Evolutionary conservation across 30 jellyfish, hydroid and myxozoan species (phyloP), one percentile per base, ranked within the genome.

Genomic region (Pelagia noctiluca): DNA sequence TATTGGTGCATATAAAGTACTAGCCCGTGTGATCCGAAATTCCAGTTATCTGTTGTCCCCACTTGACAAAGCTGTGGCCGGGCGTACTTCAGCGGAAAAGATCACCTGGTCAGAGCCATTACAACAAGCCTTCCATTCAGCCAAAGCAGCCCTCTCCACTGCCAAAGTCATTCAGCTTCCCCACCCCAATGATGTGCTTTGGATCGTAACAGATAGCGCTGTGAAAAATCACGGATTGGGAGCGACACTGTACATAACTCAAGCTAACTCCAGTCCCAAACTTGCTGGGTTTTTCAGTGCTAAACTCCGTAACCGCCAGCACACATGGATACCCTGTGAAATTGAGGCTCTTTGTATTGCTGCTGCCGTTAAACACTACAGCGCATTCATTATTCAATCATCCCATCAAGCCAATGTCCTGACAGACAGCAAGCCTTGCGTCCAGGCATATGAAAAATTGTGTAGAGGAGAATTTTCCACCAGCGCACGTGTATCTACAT

Each of bases 351-450:
- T 69, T 19, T 29, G 90, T 49, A 84, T 84, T 29, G 95, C 95
- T 32, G 95, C 91, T 7, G 34, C 95, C 31, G 54, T 72, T 11
- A 28, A 37, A 63, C 89, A 84, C 63, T 72, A 70, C 36, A 74
- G 84, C 30, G 90, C 91, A 3, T 84, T 49, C 71, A 71, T 83
- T 65, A 63, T 42, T 22, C 95, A 84, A 60, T 84, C 95, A 34
- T 24, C 36, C 60, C 95, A 84, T 37, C 71, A 60, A 35, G 38
- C n/a, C n/a, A 68, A 5, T 57, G 57, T 83, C 34, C 75, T 84
- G 21, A 84, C 95, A 2, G 95, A 75, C 64, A 84, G 95, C 76
- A 73, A 75, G 72, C 95, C 95, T 16, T 84, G 91, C 57, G 90
- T 84, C 38, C 95, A 84, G 38, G 90, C 95, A 29, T 53, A 72